These are phyloP conservation scores for Caenorhabditis plicata DNA, from an alignment of 2,888 invertebrate genomes.

Conservation along the genomic window DNA sequence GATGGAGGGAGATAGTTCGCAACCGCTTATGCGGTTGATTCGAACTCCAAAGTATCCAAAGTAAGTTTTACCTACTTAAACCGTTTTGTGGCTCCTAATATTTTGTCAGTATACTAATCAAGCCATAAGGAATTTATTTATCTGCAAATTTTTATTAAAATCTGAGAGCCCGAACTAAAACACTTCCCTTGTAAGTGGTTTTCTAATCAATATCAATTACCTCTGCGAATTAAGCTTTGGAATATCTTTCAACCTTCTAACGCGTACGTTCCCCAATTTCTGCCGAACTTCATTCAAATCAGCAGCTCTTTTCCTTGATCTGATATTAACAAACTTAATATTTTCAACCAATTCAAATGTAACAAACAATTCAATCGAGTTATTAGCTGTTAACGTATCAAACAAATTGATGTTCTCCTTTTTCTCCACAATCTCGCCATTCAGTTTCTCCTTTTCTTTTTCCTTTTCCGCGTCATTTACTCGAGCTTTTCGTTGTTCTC, in stretches of 20 bases:
- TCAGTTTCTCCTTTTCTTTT: background rate
- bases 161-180: too few relatives aligned
- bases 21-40: too few relatives aligned
- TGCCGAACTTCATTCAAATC: slow-evolving; percentile 15
- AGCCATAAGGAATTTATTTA: slow-evolving; percentile 6
- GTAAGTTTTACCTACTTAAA: slow-evolving; percentile 6
- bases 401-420: slow-evolving; percentile 11
- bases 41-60: too few relatives aligned
- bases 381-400: slow-evolving; percentile 11
- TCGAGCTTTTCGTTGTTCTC: slow-evolving; percentile 10
- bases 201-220: slow-evolving; percentile 1
- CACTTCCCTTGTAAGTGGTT: too few relatives aligned
- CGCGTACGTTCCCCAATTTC: slow-evolving; percentile 25
- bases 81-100: too few relatives aligned
- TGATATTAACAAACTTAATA: slow-evolving; percentile 1
- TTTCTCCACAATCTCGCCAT: background rate
- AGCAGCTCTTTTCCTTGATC: slow-evolving; percentile 21
- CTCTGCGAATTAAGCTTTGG: slow-evolving; percentile 1
- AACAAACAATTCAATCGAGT: slow-evolving; percentile 14
- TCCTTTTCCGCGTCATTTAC: slow-evolving; percentile 11
- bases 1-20: too few relatives aligned
- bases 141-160: slow-evolving; percentile 7
- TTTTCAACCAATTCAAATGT: background rate
- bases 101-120: too few relatives aligned
- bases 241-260: slow-evolving; percentile 26